A percentile compares a stretch with the other conserved stretches of the same genome.
These are phyloP conservation scores for Tillus elongatus DNA, from an alignment of 2,888 invertebrate genomes.

Conservation along the genomic window DNA sequence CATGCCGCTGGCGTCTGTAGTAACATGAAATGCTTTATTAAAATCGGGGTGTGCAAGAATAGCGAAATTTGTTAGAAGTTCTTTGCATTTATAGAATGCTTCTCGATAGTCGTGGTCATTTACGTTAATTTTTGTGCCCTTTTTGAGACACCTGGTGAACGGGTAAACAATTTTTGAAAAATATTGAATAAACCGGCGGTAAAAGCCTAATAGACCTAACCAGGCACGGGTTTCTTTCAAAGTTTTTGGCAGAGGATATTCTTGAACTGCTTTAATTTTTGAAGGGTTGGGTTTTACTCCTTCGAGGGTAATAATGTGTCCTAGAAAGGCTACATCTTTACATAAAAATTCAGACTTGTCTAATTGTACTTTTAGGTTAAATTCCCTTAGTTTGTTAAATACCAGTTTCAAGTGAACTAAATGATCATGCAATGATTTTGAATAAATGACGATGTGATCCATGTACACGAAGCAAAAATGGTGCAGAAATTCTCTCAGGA, in stretches of 20 bases:
- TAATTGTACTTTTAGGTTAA: slow-evolving; percentile 3
- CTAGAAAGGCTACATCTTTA: slow-evolving; percentile 6
- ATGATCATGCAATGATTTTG: too few relatives aligned
- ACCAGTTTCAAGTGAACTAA: background rate
- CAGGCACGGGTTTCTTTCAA: background rate
- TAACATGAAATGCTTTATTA: slow-evolving; percentile 7
- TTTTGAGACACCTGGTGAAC: slow-evolving; percentile 9
- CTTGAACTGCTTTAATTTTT: background rate
- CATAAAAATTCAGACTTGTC: slow-evolving; percentile 1
- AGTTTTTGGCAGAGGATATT: slow-evolving; percentile 3
- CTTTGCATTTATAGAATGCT: slow-evolving; percentile 8
- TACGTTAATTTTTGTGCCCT: slow-evolving; percentile 9
- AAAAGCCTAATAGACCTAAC: background rate
- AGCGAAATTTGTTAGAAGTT: slow-evolving; percentile 9
- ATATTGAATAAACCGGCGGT: slow-evolving; percentile 6
- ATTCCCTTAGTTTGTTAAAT: background rate
- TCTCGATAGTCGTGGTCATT: background rate
- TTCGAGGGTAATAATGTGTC: slow-evolving; percentile 2
- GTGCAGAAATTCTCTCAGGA: too few relatives aligned
- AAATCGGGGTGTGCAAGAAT: slow-evolving; percentile 7
- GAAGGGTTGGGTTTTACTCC: slow-evolving; percentile 4
- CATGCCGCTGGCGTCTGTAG: slow-evolving; percentile 9
- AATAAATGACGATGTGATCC: too few relatives aligned
- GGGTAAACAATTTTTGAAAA: slow-evolving; percentile 11
- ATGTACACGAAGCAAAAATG: too few relatives aligned